Evolutionary conservation across 2,888 invertebrate genomes (phyloP).

Genomic region (Cryptosula pallasiana): DNA sequence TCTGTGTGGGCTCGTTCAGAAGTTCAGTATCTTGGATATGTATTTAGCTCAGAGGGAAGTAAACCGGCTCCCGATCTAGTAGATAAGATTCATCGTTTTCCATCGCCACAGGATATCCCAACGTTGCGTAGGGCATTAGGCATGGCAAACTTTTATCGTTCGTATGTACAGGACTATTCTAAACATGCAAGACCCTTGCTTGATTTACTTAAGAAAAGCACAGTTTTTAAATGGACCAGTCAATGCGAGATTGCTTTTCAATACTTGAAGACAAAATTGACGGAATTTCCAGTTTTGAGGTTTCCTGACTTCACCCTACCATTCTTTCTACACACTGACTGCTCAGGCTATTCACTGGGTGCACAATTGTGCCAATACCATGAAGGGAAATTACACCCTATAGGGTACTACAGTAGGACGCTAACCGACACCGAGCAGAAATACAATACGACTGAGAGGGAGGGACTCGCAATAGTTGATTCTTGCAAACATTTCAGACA

Average conservation of each 20-base stretch:
- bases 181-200: background rate
- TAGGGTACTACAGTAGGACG: background rate
- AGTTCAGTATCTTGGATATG: background rate
- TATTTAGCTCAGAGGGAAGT: background rate
- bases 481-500: background rate
- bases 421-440: background rate
- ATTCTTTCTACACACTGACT: background rate
- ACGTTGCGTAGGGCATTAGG: background rate
- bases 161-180: background rate
- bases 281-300: background rate
- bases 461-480: background rate
- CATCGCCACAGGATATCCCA: background rate
- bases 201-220: background rate
- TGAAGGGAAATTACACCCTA: background rate
- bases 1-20: background rate
- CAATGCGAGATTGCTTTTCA: background rate
- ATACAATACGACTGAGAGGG: background rate
- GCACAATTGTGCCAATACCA: background rate
- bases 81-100: background rate
- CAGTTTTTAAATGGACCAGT: background rate
- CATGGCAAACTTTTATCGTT: background rate
- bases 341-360: background rate
- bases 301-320: background rate
- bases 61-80: background rate
- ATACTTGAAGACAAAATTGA: background rate